phyloP scores from a whole-genome alignment of 92 coral and sea anemone genomes.

The Epizoanthus fatuus region DNA sequence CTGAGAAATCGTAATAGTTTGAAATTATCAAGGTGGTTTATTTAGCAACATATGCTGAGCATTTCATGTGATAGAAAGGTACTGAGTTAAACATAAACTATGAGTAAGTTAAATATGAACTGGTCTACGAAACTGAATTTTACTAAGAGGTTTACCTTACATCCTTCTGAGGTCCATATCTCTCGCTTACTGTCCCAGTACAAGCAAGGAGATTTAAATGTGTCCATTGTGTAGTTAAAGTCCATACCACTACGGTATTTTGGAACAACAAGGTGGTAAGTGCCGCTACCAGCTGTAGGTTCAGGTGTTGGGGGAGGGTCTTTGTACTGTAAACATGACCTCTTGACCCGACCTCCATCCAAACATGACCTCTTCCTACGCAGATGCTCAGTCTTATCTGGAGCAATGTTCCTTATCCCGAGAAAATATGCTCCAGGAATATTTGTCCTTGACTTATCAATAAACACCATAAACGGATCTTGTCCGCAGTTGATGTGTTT shows the following conservation, averaged over 20 bases:
- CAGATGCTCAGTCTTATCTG: background rate
- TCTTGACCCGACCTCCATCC: slow-evolving; percentile 42
- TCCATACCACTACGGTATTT: slow-evolving; percentile 26
- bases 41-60: too few species aligned
- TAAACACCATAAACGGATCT: slow-evolving; percentile 47
- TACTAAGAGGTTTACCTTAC: slow-evolving; percentile 47
- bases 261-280: slow-evolving; percentile 27
- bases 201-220: slow-evolving; percentile 70
- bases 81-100: too few species aligned
- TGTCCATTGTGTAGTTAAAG: slow-evolving; percentile 66
- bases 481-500: slow-evolving; percentile 22
- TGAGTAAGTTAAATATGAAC: too few species aligned
- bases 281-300: slow-evolving; percentile 7
- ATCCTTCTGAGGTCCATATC: slow-evolving; percentile 63
- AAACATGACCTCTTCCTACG: slow-evolving; percentile 51
- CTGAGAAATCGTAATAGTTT: too few species aligned
- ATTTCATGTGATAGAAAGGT: too few species aligned
- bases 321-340: slow-evolving; percentile 58
- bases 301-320: slow-evolving; percentile 50
- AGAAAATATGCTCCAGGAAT: slow-evolving; percentile 48
- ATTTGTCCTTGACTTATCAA: slow-evolving; percentile 16
- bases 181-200: slow-evolving; percentile 63
- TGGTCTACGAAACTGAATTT: background rate
- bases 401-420: slow-evolving; percentile 41
- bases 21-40: too few species aligned